These are phyloP conservation scores for Papilio polytes DNA, from an alignment of 1,140 invertebrate species.

Conservation along the genomic window DNA sequence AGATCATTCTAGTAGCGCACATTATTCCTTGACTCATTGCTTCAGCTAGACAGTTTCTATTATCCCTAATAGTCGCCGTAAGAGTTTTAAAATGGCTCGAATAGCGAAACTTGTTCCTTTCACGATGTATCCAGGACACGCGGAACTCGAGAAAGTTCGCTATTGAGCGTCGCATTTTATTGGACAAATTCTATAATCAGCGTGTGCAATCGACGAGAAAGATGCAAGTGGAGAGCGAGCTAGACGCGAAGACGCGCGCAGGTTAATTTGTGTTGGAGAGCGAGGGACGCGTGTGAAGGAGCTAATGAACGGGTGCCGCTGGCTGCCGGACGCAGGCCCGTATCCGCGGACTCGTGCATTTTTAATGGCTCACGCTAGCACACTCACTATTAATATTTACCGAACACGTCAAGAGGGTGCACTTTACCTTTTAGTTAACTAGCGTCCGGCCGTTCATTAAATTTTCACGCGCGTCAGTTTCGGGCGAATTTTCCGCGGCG, in stretches of 20 bases:
- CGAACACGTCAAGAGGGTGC: constrained; percentile 84
- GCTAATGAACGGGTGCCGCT: constrained; percentile 67
- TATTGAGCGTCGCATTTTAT: constrained; percentile 77
- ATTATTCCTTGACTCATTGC: constrained; percentile 75
- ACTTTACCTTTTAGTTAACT: constrained; percentile 84
- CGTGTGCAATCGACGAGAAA: constrained; percentile 59
- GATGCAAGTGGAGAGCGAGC: constrained; percentile 43
- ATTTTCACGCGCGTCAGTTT: constrained; percentile 84
- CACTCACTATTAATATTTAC: constrained; percentile 83
- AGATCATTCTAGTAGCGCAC: constrained; percentile 69
- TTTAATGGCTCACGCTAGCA: constrained; percentile 81
- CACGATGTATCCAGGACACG: constrained; percentile 67
- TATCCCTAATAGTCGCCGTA: constrained; percentile 79
- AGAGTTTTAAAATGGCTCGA: constrained; percentile 80
- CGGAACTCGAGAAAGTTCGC: constrained; percentile 67
- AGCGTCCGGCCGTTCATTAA: constrained; percentile 83
- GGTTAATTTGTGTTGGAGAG: constrained; percentile 56
- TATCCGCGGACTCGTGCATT: constrained; percentile 81
- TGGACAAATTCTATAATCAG: constrained; percentile 73
- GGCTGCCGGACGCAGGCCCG: constrained; percentile 51
- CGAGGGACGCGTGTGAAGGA: constrained; percentile 63
- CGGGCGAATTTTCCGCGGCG: constrained; percentile 82
- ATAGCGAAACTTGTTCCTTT: constrained; percentile 76
- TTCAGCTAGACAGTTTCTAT: constrained; percentile 78
- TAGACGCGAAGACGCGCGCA: constrained; percentile 42